Base-by-base conservation (phyloP, 2,888 invertebrate species). In the Caenorhabditis doughertyi region DNA sequence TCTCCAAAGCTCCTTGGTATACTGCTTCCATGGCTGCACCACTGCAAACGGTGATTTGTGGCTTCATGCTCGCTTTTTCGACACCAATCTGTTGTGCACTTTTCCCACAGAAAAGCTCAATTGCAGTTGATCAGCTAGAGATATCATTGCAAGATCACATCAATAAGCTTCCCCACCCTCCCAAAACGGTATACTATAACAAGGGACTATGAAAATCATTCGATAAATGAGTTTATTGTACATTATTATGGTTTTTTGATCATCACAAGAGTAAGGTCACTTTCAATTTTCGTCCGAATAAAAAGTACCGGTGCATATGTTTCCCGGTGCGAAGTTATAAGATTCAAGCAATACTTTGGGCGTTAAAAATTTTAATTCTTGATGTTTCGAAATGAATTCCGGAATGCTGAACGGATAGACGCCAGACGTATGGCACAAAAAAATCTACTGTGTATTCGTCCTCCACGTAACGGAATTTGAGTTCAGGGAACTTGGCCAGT, bases 361-460 rank as follows among this genome's bases (percentile, higher is more conserved):
- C 88, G 47, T 86, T 85, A 79, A 89, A 90, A n/a, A 90, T 70
- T 70, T 88, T 86, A 68, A 93, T 92, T 79, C 92, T 92, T 4
- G 91, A 89, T 3, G 93, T 90, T 79, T 93, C 93, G 93, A 93
- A 94, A 90, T 94, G 93, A 55, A 94, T 91, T 72, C 93, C 93
- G 1, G 94, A 93, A 51, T 93, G 93, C 79, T 93, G 93, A 83
- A 84, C 80, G 18, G 84, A 76, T 47, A 88, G 77, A 93, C 96
- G 95, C 99, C 99, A 99, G 27, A 98, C 96, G 92, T 99, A 99
- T 0, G 99, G 99, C 87, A 98, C 97, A 93, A 99, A 99, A 94
- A 99, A 99, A 91, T 98, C 98, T 92, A 98, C 98, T 0, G 98
- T 98, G 77, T 96, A 95, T 86, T 98, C 98, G 92, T 99, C 99